Evolutionary conservation across 2,888 invertebrate genomes (phyloP), one percentile per base, ranked within the genome.

Genomic region (Mongoloraphidia duomilia): DNA sequence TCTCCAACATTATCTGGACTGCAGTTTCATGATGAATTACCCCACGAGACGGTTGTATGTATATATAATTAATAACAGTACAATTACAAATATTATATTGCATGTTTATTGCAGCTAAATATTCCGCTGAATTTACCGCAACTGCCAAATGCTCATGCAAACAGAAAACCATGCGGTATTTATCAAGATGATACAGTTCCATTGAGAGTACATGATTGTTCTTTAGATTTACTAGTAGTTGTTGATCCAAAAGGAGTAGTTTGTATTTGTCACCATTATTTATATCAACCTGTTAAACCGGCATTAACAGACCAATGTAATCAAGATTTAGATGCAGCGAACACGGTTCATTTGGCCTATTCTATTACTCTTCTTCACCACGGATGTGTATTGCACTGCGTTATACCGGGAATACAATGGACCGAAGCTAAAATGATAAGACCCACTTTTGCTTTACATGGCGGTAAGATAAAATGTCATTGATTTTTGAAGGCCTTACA

Each of bases 121-220:
- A 89, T 89, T 58, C 90, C 89, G 0, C 66, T 90, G 50, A 88
- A 84, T 65, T 66, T 89, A 50, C 88, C 88, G 1, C 83, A 84
- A 65, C 60, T 77, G 53, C 75, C 82, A 10, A 68, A 69, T 10
- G 65, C 69, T 0, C 62, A 65, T 6, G 62, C 66, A 37, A 72
- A 70, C 38, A 71, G 73, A 13, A 71, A 73, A 5, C 73, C 76
- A 34, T 80, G 79, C 61, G 80, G 80, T 48, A 76, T 79, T 26
- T 89, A 88, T 61, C 86, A 86, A 62, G 88, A 89, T 62, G 87
- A 86, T 60, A 79, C 83, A 2, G 79, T 87, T 51, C 88, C 89
- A 1, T 67, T 89, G 49, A 72, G 87, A 35, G 80, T 88, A 34
- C 87, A 87, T 63, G 87, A 89, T 66, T 84, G 86, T 60, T 82